A percentile compares a stretch with the other conserved stretches of the same genome.
These are phyloP conservation scores for Onychomys leucogaster DNA, from an alignment of 2,797 vertebrate genomes.

Conservation along the genomic window DNA sequence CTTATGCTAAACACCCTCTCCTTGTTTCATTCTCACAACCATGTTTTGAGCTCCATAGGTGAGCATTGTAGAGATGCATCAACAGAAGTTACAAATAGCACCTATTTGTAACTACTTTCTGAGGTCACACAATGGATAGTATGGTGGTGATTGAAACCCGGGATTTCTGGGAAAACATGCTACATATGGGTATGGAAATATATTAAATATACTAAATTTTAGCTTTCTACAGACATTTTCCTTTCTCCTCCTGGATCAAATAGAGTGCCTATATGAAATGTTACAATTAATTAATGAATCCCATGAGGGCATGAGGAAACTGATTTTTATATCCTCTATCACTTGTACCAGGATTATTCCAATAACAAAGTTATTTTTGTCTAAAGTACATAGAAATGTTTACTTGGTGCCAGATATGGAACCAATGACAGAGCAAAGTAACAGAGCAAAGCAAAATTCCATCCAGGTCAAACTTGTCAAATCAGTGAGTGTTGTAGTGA, in stretches of 20 bases:
- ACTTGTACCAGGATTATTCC: neutral
- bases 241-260: constrained; percentile 5
- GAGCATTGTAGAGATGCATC: neutral
- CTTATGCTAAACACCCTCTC: neutral
- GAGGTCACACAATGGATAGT: no score
- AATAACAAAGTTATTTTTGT: neutral
- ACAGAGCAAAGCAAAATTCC: no score
- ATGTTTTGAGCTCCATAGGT: neutral
- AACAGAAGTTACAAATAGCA: neutral
- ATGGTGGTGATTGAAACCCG: neutral
- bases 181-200: neutral
- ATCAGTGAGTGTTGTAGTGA: neutral
- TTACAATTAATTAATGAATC: neutral
- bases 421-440: neutral
- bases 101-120: neutral
- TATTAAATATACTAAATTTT: neutral
- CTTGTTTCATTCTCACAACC: neutral
- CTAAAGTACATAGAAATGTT: neutral
- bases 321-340: neutral
- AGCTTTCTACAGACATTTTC: neutral
- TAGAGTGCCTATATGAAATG: neutral
- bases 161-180: neutral
- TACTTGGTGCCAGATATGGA: neutral
- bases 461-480: neutral
- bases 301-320: neutral